Evolutionary conservation across 2,797 vertebrate species (phyloP), one percentile per base, ranked within the genome.

Genomic region (Falco columbarius): DNA sequence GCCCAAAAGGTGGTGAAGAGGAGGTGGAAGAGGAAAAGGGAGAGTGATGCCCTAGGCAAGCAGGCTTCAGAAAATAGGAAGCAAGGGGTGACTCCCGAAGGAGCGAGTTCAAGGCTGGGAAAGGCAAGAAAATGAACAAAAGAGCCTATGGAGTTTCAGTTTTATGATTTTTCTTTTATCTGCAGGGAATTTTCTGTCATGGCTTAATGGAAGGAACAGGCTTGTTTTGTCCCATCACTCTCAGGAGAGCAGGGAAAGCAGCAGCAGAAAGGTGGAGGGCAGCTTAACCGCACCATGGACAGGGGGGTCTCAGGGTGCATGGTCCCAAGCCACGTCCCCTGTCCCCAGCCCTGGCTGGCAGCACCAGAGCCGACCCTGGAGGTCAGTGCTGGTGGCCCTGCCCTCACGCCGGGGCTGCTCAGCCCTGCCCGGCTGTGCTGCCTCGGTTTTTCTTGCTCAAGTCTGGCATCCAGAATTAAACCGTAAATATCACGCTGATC

Each of bases 311-410:
- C 0, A 1, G 55, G 44, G n/a, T 3, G 19, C 71, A 26, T 0
- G 0, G 27, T 46, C 55, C 40, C 1, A 0, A 4, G 21, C 34
- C 44, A 34, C 0, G 0, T 30, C n/a, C 19, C 29, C 36, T 2
- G 2, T 27, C n/a, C 32, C 89, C 38, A 18, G 29, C 19, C 19
- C n/a, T 15, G 36, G 10, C 21, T 1, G 3, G 55, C 42, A 62
- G 63, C 8, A 0, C 61, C 38, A 19, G 52, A 26, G 29, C n/a
- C 0, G 3, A 34, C 21, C 15, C 26, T 16, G 54, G 44, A n/a
- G 15, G 54, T 47, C 70, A 46, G 62, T 5, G 14, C 46, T 8
- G 66, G 34, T 42, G 49, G 34, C 30, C 18, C 73, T 61, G 62
- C n/a, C 58, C 46, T 36, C 36, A 16, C 2, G 6, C 66, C 9